Conservation (phyloP, 1,140 invertebrate genomes). For the Bombus sibiricus region DNA sequence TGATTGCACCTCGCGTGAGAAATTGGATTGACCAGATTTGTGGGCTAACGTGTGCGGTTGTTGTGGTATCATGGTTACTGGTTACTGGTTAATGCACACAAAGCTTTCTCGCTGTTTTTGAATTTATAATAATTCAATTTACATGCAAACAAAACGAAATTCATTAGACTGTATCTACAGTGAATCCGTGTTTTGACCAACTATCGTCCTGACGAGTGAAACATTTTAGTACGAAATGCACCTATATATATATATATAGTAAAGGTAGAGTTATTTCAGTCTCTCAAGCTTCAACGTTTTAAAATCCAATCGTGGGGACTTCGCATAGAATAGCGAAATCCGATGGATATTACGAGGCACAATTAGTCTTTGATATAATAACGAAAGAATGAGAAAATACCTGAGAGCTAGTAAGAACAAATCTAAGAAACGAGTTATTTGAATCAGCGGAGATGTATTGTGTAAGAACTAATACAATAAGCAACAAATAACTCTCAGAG, state of each 20-base stretch:
- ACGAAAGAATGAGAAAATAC: neutral
- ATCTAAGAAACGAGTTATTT: too few relatives aligned
- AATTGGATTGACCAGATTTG: slow-evolving; percentile 57
- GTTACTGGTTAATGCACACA: neutral
- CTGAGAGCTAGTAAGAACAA: too few relatives aligned
- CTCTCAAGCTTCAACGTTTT: too few relatives aligned
- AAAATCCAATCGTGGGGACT: neutral
- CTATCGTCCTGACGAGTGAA: neutral
- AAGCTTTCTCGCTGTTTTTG: slow-evolving; percentile 7
- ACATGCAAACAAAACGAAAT: neutral
- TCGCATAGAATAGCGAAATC: too few relatives aligned
- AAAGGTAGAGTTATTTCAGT: too few relatives aligned
- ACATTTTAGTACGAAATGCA: neutral
- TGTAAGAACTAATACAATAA: neutral
- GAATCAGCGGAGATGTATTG: too few relatives aligned
- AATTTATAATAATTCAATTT: slow-evolving; percentile 29
- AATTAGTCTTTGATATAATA: neutral
- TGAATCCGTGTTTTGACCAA: too few relatives aligned
- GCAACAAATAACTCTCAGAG: too few relatives aligned
- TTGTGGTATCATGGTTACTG: slow-evolving; percentile 34
- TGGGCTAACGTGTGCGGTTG: slow-evolving; percentile 32
- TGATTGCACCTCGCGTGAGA: slow-evolving; percentile 53
- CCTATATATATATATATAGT: neutral
- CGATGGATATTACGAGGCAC: neutral
- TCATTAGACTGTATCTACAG: too few relatives aligned